These are phyloP conservation scores for Chaunax sp. DNA, from an alignment of 2,797 vertebrate genomes.

Conservation along the genomic window DNA sequence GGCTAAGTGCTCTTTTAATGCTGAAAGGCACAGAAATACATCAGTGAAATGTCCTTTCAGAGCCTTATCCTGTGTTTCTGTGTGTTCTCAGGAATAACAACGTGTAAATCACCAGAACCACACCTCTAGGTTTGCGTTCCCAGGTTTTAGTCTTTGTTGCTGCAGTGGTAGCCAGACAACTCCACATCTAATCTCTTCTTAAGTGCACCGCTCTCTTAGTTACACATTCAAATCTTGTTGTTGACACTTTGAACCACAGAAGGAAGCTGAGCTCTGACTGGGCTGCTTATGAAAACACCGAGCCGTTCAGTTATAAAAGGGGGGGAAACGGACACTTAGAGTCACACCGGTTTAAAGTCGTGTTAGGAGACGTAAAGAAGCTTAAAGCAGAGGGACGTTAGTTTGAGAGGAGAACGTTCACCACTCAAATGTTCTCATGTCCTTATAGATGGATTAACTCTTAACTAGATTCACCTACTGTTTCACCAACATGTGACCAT, in stretches of 20 bases:
- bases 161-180: slow-evolving; percentile 14
- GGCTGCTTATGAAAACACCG: slow-evolving; percentile 28
- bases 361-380: too few relatives aligned
- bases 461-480: too few relatives aligned
- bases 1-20: background rate
- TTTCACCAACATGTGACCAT: too few relatives aligned
- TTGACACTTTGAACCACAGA: slow-evolving; percentile 35
- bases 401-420: too few relatives aligned
- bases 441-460: too few relatives aligned
- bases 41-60: too few relatives aligned
- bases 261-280: slow-evolving; percentile 36
- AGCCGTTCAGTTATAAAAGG: slow-evolving; percentile 33
- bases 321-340: too few relatives aligned
- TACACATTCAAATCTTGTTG: slow-evolving; percentile 51
- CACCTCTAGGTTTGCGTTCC: background rate
- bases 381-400: too few relatives aligned
- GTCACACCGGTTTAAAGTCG: too few relatives aligned
- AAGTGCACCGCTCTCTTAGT: slow-evolving; percentile 33
- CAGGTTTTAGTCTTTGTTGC: slow-evolving; percentile 1
- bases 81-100: background rate
- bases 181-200: slow-evolving; percentile 46
- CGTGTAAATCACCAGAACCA: background rate
- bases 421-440: too few relatives aligned
- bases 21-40: too few relatives aligned
- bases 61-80: background rate